phyloP scores from a whole-genome alignment of 2,797 vertebrate species.

The Propithecus perrieri region DNA sequence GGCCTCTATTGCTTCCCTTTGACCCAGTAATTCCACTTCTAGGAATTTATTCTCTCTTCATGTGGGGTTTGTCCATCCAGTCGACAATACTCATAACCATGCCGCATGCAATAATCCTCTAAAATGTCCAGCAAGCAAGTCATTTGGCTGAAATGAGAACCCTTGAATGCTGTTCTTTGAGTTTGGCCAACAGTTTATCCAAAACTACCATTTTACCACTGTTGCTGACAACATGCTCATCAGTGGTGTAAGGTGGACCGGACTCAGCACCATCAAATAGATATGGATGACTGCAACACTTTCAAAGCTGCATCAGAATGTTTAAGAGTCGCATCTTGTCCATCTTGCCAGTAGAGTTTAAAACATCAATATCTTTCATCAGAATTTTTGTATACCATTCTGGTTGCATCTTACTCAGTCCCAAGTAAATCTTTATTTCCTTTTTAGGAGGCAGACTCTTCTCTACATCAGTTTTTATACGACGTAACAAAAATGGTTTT shows the following conservation, averaged over 20 bases:
- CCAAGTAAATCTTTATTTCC: conserved; percentile 90
- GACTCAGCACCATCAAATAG: conserved; percentile 90
- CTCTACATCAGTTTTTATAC: conserved; percentile 91
- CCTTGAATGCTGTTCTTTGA: conserved; percentile 89
- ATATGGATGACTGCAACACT: conserved; percentile 90
- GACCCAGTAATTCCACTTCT: conserved; percentile 76
- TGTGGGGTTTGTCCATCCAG: conserved; percentile 90
- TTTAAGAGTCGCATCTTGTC: conserved; percentile 91
- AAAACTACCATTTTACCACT: conserved; percentile 90
- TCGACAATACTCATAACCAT: conserved; percentile 89
- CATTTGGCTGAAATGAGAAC: conserved; percentile 90
- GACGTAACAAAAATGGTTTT: conserved; percentile 89
- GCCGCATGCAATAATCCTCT: conserved; percentile 92
- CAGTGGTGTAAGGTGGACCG: conserved; percentile 89
- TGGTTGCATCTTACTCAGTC: conserved; percentile 91
- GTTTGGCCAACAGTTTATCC: conserved; percentile 88
- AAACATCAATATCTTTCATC: conserved; percentile 91
- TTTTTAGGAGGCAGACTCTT: conserved; percentile 91
- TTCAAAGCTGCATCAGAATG: conserved; percentile 90
- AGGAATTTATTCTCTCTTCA: conserved; percentile 85
- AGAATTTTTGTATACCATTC: conserved; percentile 91
- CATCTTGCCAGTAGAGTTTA: conserved; percentile 90
- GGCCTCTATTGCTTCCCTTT: conserved; percentile 87
- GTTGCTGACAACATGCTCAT: conserved; percentile 89
- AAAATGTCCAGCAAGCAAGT: conserved; percentile 89